Evolutionary conservation across 2,888 invertebrate species (phyloP).

Genomic region (Acanthosepion esculentum): DNA sequence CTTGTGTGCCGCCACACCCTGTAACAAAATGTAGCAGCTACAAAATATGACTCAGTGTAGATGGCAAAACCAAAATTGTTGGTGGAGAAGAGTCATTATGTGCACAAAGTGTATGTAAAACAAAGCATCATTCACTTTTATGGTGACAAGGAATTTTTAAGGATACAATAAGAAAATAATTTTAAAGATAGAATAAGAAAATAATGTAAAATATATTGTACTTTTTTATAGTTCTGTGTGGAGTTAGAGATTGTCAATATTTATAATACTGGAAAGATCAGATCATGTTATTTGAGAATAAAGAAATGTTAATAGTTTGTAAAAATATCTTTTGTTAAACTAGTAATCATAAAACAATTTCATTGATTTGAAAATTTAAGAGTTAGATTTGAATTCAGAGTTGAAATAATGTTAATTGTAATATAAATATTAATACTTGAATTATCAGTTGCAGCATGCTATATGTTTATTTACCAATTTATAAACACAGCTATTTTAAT

Average conservation of each 20-base stretch:
- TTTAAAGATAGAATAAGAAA: not conserved
- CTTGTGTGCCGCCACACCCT: not conserved
- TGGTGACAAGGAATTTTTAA: not conserved
- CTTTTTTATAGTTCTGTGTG: too few relatives aligned
- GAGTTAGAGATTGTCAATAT: not conserved
- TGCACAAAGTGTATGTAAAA: not conserved
- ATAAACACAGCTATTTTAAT: too few relatives aligned
- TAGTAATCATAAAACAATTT: too few relatives aligned
- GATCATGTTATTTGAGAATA: too few relatives aligned
- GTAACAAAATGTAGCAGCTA: not conserved
- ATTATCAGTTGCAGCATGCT: too few relatives aligned
- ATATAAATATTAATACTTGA: too few relatives aligned
- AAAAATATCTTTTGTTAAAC: not conserved
- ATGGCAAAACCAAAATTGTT: not conserved
- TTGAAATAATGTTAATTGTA: too few relatives aligned
- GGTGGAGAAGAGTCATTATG: not conserved
- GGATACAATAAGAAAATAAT: too few relatives aligned
- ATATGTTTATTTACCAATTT: too few relatives aligned
- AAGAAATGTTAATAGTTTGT: not conserved
- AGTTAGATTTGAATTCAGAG: too few relatives aligned
- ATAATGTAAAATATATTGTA: not conserved
- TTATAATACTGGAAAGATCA: not conserved
- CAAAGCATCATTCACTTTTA: not conserved
- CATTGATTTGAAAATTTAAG: not conserved
- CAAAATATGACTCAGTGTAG: not conserved